Base-by-base conservation (phyloP, 2,797 vertebrate species). In the Sylvia borin region DNA sequence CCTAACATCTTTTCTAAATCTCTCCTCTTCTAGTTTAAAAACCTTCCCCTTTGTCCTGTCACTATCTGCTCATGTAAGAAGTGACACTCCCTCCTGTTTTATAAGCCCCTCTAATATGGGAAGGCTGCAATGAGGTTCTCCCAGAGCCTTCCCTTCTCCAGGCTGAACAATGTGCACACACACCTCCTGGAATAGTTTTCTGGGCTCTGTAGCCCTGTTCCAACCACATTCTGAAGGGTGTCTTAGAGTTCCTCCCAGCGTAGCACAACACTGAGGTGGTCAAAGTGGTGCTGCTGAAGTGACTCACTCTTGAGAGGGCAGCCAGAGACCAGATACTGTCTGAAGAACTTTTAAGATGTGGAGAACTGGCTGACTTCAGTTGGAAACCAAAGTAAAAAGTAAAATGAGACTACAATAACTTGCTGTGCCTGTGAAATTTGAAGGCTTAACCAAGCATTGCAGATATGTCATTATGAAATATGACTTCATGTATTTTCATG, bases 381-480 rank as follows among this genome's bases (percentile, higher is more conserved):
- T 81, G 50, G 71, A 70, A 95, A 87, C 45, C 21, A 2, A 88
- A 92, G 47, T 26, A 34, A 90, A 94, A 93, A 90, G 86, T 22
- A 81, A 76, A 88, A 86, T 24, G 29, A 72, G 60, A 47, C 43
- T 73, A 34, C 68, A 91, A 40, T 78, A 93, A 89, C 47, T 88
- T 65, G 36, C 36, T 9, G 2, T 1, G 1, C 60, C 62, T 60
- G 18, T 81, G 57, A 94, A 90, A 88, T 68, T 10, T 57, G 76
- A 94, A 84, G 76, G 57, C 34, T 81, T 83, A 94, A n/a, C 74
- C 34, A 45, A 32, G 45, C 31, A 14, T 31, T 86, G 54, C 34
- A 60, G 61, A 74, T 50, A 86, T 10, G 67, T 70, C 74, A 48
- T 81, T 87, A 82, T 65, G 83, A 96, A 96, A 88, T 71, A 88